Conservation (phyloP, 2,888 invertebrate species). For the Muschampia plurimacula region DNA sequence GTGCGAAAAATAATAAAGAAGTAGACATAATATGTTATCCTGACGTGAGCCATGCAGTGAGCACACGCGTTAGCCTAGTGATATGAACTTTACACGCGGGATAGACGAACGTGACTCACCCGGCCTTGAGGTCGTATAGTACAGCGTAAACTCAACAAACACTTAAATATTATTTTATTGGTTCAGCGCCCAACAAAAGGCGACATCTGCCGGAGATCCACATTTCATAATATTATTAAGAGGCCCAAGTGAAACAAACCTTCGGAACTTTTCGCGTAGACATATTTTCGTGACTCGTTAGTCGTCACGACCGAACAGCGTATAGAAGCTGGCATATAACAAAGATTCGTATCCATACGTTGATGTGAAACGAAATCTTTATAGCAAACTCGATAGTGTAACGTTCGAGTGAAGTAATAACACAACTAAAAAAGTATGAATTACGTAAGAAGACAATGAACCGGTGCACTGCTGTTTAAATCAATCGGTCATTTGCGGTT, state of each 20-base stretch:
- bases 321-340: neutral
- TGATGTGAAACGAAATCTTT: constrained; percentile 13
- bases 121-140: constrained; percentile 71
- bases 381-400: constrained; percentile 16
- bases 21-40: constrained; percentile 26
- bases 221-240: constrained; percentile 48
- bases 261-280: constrained; percentile 9
- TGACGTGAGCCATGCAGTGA: constrained; percentile 29
- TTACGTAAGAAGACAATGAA: constrained; percentile 38
- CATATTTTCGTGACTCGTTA: constrained; percentile 12
- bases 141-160: constrained; percentile 67
- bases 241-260: constrained; percentile 28
- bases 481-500: constrained; percentile 50
- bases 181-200: constrained; percentile 59
- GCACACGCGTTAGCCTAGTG: constrained; percentile 58
- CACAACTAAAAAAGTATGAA: constrained; percentile 16
- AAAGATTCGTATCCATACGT: neutral
- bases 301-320: neutral
- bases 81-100: constrained; percentile 59
- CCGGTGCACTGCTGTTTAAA: constrained; percentile 29
- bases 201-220: constrained; percentile 55
- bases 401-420: constrained; percentile 12
- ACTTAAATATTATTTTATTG: constrained; percentile 76
- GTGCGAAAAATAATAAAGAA: constrained; percentile 18
- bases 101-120: constrained; percentile 73